phyloP scores from a whole-genome alignment of 2,888 invertebrate species.

The Cetonia aurata region DNA sequence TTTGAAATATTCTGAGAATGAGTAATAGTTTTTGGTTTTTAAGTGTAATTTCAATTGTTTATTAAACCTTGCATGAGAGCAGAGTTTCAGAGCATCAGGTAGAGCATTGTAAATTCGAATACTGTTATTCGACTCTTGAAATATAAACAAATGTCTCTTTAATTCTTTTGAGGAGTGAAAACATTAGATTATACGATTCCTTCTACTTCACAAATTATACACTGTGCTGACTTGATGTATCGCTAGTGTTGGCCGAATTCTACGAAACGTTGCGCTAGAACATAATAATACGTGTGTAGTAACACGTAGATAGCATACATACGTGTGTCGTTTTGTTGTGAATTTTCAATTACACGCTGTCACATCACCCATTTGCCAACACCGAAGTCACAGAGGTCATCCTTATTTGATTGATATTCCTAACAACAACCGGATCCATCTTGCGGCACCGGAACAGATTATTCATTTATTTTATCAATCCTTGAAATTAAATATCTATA shows the following conservation, averaged over 20 bases:
- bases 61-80: too few relatives aligned
- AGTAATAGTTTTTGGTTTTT: too few relatives aligned
- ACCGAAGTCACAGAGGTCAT: not conserved
- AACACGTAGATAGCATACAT: slow-evolving; percentile 5
- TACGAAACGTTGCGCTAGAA: not conserved
- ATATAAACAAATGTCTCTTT: too few relatives aligned
- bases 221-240: too few relatives aligned
- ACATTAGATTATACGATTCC: too few relatives aligned
- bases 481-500: not conserved
- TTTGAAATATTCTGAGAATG: too few relatives aligned
- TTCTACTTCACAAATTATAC: too few relatives aligned
- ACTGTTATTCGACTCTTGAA: too few relatives aligned
- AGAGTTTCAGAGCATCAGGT: too few relatives aligned
- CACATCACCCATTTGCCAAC: not conserved
- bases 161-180: too few relatives aligned
- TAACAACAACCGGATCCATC: slow-evolving; percentile 28
- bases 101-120: too few relatives aligned
- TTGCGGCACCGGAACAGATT: slow-evolving; percentile 24
- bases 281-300: not conserved
- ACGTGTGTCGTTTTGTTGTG: slow-evolving; percentile 1
- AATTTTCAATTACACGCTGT: slow-evolving; percentile 31
- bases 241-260: not conserved
- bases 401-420: slow-evolving; percentile 10
- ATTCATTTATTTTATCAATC: slow-evolving; percentile 16
- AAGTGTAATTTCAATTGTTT: too few relatives aligned